Percentiles rank a stretch among this genome's conserved stretches.
Evolutionary conservation across 2,888 invertebrate species (phyloP).

Genomic region (Cryptosula pallasiana): DNA sequence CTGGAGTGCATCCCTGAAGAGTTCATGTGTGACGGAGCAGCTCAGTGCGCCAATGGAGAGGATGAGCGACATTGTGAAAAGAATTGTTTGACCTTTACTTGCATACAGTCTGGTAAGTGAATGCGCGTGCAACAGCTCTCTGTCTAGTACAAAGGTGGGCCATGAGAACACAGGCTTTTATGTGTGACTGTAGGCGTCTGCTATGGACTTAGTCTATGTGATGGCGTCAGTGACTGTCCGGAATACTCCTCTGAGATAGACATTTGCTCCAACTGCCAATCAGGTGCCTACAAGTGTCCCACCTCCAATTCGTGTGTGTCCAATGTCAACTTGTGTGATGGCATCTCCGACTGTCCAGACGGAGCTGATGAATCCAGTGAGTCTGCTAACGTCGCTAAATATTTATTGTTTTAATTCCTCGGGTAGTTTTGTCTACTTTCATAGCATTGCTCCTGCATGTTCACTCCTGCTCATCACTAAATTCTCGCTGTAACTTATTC

Average conservation of each 20-base stretch:
- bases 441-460: too few relatives aligned
- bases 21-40: not conserved
- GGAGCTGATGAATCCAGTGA: constrained; percentile 64
- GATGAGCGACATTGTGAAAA: constrained; percentile 25
- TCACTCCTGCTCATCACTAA: too few relatives aligned
- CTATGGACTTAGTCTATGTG: constrained; percentile 58
- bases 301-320: constrained; percentile 37
- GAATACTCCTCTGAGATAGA: constrained; percentile 38
- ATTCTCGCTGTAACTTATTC: too few relatives aligned
- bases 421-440: too few relatives aligned
- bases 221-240: constrained; percentile 58
- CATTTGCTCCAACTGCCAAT: not conserved
- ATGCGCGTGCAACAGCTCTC: too few relatives aligned
- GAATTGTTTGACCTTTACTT: not conserved
- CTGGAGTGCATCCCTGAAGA: not conserved
- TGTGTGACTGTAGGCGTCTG: not conserved
- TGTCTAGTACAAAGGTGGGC: not conserved
- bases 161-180: not conserved
- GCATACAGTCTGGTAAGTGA: not conserved
- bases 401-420: too few relatives aligned
- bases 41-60: constrained; percentile 22
- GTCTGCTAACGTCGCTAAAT: too few relatives aligned
- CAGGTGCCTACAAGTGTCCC: constrained; percentile 11
- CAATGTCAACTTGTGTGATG: constrained; percentile 42
- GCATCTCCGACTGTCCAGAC: constrained; percentile 38